Conservation (phyloP, 2,888 invertebrate species). For the Chrysolina americana region DNA sequence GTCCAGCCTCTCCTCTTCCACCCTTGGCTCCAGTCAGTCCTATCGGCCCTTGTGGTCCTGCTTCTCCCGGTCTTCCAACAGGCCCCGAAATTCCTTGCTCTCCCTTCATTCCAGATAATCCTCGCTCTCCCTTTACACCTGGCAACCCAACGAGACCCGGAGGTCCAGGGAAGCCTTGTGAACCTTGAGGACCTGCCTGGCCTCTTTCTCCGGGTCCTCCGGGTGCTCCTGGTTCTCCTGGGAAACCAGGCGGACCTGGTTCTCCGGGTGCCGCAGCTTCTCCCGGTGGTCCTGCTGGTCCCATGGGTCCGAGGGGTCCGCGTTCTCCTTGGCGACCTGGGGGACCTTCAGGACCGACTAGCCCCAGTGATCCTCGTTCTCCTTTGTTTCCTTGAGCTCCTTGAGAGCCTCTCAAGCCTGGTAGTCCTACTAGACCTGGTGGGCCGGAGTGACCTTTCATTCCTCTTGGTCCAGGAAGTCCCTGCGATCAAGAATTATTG, state of each 20-base stretch:
- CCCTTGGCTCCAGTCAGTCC: conserved; percentile 82
- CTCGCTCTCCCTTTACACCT: conserved; percentile 83
- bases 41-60: conserved; percentile 75
- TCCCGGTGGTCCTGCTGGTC: conserved; percentile 83
- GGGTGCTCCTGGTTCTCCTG: conserved; percentile 81
- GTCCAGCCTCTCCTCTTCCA: conserved; percentile 81
- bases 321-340: conserved; percentile 79
- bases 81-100: conserved; percentile 79
- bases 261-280: conserved; percentile 88
- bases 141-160: conserved; percentile 79
- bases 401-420: conserved; percentile 78
- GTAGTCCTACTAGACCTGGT: conserved; percentile 80
- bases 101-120: conserved; percentile 80
- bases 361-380: conserved; percentile 80
- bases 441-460: conserved; percentile 81
- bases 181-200: conserved; percentile 79
- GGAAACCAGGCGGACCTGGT: conserved; percentile 79
- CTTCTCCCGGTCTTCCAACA: conserved; percentile 76
- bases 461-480: conserved; percentile 77
- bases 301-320: conserved; percentile 83
- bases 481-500: conserved; percentile 68
- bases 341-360: conserved; percentile 83
- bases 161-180: conserved; percentile 80
- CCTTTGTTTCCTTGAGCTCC: conserved; percentile 83
- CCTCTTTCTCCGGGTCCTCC: conserved; percentile 85